A percentile compares a stretch with the other conserved stretches of the same genome.
Evolutionary conservation across 2,113 vertebrate genomes (phyloP).

Genomic region (Gopherus evgoodei): DNA sequence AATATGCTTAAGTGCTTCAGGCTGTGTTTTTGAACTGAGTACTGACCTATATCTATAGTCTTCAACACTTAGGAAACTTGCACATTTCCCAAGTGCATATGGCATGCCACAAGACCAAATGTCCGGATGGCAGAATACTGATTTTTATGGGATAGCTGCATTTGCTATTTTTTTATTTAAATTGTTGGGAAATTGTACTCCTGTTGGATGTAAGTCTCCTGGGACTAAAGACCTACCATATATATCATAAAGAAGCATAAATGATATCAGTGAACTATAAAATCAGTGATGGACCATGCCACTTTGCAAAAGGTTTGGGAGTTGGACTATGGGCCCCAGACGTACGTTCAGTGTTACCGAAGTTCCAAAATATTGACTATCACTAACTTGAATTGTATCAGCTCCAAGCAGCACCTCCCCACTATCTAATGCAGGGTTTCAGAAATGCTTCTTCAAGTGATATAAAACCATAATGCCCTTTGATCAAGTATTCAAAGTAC

Average conservation of each 20-base stretch:
- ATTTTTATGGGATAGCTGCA: slow-evolving; percentile 13
- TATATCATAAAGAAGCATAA: background rate
- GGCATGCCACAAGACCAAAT: background rate
- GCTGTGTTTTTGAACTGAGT: background rate
- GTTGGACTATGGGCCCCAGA: background rate
- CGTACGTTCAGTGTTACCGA: background rate
- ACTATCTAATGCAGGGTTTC: background rate
- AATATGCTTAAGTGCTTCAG: background rate
- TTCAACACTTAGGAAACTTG: accelerated
- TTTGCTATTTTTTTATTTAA: background rate
- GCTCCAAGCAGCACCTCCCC: background rate
- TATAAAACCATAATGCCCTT: background rate
- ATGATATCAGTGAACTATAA: background rate
- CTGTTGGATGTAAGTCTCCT: background rate
- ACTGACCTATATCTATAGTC: background rate
- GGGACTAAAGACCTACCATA: background rate
- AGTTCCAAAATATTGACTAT: background rate
- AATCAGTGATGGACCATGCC: background rate
- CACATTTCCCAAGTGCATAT: background rate
- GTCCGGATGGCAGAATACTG: slow-evolving; percentile 14
- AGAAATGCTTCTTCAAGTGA: background rate
- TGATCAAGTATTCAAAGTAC: accelerated
- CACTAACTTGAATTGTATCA: accelerated
- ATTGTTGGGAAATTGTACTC: background rate
- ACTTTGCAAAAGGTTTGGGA: background rate